Evolutionary conservation across 2,888 invertebrate species (phyloP).

Genomic region (Sthenelais limicola): DNA sequence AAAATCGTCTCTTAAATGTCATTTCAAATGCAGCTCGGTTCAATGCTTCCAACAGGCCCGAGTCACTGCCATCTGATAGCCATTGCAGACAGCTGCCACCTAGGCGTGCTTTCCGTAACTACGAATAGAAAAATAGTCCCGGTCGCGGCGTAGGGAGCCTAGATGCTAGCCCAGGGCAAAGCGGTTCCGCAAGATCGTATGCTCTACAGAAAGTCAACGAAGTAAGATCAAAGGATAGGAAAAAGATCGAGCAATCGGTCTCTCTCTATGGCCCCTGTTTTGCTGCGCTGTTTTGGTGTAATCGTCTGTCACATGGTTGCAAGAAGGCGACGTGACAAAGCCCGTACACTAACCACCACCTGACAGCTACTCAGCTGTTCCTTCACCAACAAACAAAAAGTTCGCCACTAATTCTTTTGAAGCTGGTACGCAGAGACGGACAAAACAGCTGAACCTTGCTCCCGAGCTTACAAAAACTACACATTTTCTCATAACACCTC

Average conservation of each 20-base stretch:
- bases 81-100: constrained; percentile 31
- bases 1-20: too few relatives aligned
- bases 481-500: too few relatives aligned
- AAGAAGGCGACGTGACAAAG: neutral
- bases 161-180: neutral
- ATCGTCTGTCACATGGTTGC: constrained; percentile 22
- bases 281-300: neutral
- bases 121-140: constrained; percentile 25
- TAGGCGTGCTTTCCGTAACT: constrained; percentile 13
- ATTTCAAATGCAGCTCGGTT: too few relatives aligned
- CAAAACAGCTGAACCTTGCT: constrained; percentile 17
- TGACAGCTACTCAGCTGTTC: constrained; percentile 5
- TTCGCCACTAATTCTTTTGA: constrained; percentile 19
- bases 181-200: neutral
- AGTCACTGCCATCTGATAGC: neutral
- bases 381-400: constrained; percentile 5
- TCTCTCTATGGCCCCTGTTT: neutral
- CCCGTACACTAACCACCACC: neutral
- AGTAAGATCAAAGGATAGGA: constrained; percentile 2
- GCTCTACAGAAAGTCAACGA: constrained; percentile 18
- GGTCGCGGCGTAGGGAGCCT: neutral
- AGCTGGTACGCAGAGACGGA: neutral
- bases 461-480: constrained; percentile 2
- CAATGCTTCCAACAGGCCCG: too few relatives aligned
- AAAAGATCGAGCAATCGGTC: constrained; percentile 17